Conservation (phyloP, 2,113 vertebrate genomes). For the Leiothrix lutea region DNA sequence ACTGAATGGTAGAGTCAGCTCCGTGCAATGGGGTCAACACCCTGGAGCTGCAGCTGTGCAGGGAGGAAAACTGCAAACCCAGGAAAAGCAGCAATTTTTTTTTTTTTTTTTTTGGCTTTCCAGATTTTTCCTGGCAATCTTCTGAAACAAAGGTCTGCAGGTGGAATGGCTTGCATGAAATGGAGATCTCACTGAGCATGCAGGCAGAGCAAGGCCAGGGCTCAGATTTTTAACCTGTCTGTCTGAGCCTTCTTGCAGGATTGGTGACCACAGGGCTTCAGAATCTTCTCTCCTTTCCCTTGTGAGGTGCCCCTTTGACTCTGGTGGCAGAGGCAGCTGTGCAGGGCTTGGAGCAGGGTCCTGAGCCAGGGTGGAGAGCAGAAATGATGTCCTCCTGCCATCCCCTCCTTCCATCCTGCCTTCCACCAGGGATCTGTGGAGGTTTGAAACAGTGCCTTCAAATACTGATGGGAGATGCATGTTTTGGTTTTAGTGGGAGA, state of each 20-base stretch:
- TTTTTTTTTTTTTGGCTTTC: not conserved
- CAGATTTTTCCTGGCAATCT: not conserved
- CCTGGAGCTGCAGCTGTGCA: not conserved
- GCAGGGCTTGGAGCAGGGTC: not conserved
- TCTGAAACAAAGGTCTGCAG: not conserved
- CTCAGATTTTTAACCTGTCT: not conserved
- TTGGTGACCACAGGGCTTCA: rapidly evolving
- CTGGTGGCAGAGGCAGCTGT: not conserved
- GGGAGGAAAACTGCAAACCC: not conserved
- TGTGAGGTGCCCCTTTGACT: rapidly evolving
- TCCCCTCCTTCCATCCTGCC: not conserved
- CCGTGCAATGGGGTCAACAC: not conserved
- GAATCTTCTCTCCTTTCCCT: not conserved
- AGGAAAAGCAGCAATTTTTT: not conserved
- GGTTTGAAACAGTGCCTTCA: not conserved
- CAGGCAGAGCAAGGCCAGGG: not conserved
- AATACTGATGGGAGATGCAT: not conserved
- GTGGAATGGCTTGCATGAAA: not conserved
- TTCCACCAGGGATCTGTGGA: not conserved
- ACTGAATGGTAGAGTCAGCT: not conserved
- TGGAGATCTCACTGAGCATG: not conserved
- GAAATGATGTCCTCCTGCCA: not conserved
- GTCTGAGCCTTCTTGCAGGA: not conserved
- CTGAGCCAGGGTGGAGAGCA: not conserved
- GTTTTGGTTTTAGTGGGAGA: not conserved